Base-by-base conservation (phyloP, 2,113 vertebrate species). In the Neofelis nebulosa region DNA sequence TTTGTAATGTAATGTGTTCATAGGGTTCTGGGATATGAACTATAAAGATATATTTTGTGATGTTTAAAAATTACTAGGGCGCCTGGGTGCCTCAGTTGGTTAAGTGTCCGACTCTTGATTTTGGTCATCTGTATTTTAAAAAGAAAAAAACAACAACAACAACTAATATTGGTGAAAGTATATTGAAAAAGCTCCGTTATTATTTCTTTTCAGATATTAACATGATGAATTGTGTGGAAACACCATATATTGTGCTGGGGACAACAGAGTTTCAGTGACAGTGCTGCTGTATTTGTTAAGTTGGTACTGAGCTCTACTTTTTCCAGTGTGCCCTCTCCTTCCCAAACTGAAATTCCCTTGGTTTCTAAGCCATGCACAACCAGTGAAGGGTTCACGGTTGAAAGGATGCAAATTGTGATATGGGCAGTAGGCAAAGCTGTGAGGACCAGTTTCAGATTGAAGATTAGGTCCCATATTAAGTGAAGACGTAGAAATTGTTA, bases 151-250 rank as follows among this genome's bases (percentile, higher is more conserved):
- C n/a, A 18, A 18, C 14, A 50, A 13, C 50, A 3, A 50, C 50
- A 14, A 76, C 94, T 95, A 3, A 63, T 89, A 52, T 94, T 95
- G 23, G 33, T 89, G 82, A 74, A 98, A 97, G 19, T 69, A 48
- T 45, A 68, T 97, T 81, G 82, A 52, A 94, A 98, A 97, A 63
- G 27, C 92, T n/a, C 90, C 92, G 31, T 89, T 97, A 89, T 82
- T 90, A 94, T 85, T 90, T 66, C 33, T 95, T 97, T 94, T 69
- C 92, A 66, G 84, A 96, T 97, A 78, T 98, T 98, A 25, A 33
- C 7, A 80, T 88, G 78, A 94, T 84, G 18, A 33, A 48, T 41
- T 96, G 80, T 66, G 63, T 98, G 96, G 89, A 55, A 96, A 93
- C 78, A 93, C 9, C 94, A 29, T 7, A 33, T 50, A 25, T 16